phyloP scores from a whole-genome alignment of 2,888 invertebrate genomes.

The Tenthredo notha region DNA sequence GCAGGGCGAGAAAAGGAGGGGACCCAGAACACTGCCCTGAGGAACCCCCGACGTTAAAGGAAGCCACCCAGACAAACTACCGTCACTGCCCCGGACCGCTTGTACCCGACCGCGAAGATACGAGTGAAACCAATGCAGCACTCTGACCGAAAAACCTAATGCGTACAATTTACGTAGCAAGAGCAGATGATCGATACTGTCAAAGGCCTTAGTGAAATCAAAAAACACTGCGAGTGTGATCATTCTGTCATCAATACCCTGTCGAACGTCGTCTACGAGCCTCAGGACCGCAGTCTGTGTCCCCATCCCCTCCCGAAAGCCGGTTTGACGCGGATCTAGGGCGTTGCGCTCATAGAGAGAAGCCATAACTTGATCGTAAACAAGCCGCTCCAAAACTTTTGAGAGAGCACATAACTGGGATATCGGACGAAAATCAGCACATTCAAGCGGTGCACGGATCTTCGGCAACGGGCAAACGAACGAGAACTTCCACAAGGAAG shows the following conservation, averaged over 20 bases:
- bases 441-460: neutral
- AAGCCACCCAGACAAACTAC: constrained; percentile 18
- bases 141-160: neutral
- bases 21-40: constrained; percentile 52
- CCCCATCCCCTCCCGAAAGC: constrained; percentile 12
- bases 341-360: neutral
- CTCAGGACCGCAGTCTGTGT: neutral
- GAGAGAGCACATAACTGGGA: constrained; percentile 40
- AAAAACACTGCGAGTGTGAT: neutral
- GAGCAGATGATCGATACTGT: neutral
- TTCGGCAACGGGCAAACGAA: neutral
- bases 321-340: constrained; percentile 23
- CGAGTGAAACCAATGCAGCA: neutral
- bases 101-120: neutral
- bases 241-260: neutral
- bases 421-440: constrained; percentile 31
- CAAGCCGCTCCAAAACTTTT: constrained; percentile 32
- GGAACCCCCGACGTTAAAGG: constrained; percentile 34
- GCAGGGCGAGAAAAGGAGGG: constrained; percentile 26
- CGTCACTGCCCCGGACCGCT: constrained; percentile 30
- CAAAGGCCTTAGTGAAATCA: constrained; percentile 13
- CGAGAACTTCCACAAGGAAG: neutral
- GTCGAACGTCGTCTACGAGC: neutral
- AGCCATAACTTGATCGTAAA: neutral
- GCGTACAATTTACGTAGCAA: neutral